Percentiles rank a stretch among this genome's conserved stretches.
Conservation (phyloP, 2,797 vertebrate genomes). For the Falco peregrinus region DNA sequence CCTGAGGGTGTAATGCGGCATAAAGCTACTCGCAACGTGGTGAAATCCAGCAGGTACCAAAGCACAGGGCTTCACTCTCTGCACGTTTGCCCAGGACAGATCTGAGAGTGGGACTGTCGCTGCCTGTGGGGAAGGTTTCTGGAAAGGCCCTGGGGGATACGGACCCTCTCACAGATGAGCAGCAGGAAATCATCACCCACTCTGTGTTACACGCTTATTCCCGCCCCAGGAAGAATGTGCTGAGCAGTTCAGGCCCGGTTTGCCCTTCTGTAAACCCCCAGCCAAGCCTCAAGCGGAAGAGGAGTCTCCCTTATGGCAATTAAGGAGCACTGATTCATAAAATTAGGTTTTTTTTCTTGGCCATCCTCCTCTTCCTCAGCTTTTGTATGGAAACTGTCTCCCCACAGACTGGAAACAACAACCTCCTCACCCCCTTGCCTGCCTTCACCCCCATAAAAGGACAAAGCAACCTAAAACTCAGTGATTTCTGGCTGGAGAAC, state of each 20-base stretch:
- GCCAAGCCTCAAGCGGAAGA: not conserved
- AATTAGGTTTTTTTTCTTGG: not conserved
- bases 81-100: not conserved
- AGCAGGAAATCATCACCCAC: accelerated
- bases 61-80: not conserved
- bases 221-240: not conserved
- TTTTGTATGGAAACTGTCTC: not conserved
- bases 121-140: accelerated
- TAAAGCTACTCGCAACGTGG: not conserved
- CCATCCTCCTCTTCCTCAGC: not conserved
- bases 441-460: not conserved
- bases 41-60: not conserved
- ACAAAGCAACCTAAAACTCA: not conserved
- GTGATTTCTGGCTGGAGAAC: not conserved
- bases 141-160: not conserved
- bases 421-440: not conserved
- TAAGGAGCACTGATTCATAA: not conserved
- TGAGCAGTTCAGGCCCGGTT: not conserved
- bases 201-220: not conserved
- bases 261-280: not conserved
- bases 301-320: not conserved
- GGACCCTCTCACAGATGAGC: accelerated
- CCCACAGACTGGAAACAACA: not conserved
- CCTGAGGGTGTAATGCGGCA: not conserved
- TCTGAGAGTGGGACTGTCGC: accelerated